A percentile compares a stretch with the other conserved stretches of the same genome.
Evolutionary conservation across 2,888 invertebrate genomes (phyloP).

Genomic region (Magallana nippona): DNA sequence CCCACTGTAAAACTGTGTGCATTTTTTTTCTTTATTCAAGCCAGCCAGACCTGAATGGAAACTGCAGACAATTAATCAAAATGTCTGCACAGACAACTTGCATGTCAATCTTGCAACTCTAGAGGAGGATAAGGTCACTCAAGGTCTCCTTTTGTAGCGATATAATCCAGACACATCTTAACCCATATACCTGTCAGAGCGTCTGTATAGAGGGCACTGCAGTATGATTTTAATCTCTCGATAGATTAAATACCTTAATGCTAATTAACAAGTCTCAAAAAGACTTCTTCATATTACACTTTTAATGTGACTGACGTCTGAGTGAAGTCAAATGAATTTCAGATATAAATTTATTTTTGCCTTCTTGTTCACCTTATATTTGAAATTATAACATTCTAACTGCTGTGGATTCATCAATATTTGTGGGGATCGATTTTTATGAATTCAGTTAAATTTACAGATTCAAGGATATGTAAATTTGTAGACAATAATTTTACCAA

Average conservation of each 20-base stretch:
- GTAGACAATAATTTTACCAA: no score
- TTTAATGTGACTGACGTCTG: no score
- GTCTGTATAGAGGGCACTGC: background rate
- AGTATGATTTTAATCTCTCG: slow-evolving; percentile 10
- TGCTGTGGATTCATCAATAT: no score
- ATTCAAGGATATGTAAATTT: no score
- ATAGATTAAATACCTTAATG: slow-evolving; percentile 24
- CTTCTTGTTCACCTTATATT: no score
- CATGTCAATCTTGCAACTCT: slow-evolving; percentile 6
- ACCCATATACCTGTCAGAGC: background rate
- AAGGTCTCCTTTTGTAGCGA: background rate
- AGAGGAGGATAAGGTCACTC: background rate
- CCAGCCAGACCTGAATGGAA: slow-evolving; percentile 6
- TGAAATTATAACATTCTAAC: no score
- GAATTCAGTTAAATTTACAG: no score
- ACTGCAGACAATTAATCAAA: slow-evolving; percentile 26
- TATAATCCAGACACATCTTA: background rate
- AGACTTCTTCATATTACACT: background rate
- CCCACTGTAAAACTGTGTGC: background rate
- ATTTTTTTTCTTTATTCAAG: slow-evolving; percentile 5
- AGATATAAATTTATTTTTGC: no score
- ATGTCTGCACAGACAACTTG: slow-evolving; percentile 23
- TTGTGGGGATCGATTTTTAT: no score
- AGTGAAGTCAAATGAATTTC: no score
- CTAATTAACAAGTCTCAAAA: slow-evolving; percentile 24